Evolutionary conservation across 2,888 invertebrate genomes (phyloP).

Genomic region (Bombylius major): DNA sequence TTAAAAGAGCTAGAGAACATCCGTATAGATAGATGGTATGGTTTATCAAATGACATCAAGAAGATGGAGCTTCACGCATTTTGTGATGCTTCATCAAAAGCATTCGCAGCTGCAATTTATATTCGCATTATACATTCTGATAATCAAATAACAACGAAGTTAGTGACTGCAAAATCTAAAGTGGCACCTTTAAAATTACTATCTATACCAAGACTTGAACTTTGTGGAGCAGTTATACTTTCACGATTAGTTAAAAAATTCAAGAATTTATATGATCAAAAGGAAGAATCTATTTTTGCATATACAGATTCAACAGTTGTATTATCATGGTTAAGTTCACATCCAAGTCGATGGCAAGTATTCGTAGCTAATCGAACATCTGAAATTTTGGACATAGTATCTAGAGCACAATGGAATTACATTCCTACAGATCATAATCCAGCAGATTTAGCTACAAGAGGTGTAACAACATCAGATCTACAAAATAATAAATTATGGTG

Average conservation of each 20-base stretch:
- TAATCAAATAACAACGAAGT: not conserved
- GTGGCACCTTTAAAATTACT: slow-evolving; percentile 10
- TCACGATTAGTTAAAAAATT: not conserved
- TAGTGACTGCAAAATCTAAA: not conserved
- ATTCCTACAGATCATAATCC: not conserved
- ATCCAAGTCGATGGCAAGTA: not conserved
- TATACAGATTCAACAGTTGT: slow-evolving; percentile 2
- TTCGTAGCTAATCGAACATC: not conserved
- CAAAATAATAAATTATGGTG: not conserved
- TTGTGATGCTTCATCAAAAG: not conserved
- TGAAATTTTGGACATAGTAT: not conserved
- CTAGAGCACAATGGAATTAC: not conserved
- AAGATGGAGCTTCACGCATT: not conserved
- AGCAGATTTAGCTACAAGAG: not conserved
- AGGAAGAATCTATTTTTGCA: not conserved
- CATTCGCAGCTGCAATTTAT: not conserved
- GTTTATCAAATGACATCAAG: not conserved
- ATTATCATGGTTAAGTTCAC: not conserved
- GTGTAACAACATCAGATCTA: not conserved
- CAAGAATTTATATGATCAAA: not conserved
- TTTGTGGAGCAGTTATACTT: slow-evolving; percentile 9
- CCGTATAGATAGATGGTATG: not conserved
- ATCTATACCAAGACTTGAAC: slow-evolving; percentile 16
- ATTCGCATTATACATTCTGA: not conserved
- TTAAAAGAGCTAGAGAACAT: not conserved